These are phyloP conservation scores for Mionectes macconnelli DNA, from an alignment of 2,113 vertebrate species.

Conservation along the genomic window DNA sequence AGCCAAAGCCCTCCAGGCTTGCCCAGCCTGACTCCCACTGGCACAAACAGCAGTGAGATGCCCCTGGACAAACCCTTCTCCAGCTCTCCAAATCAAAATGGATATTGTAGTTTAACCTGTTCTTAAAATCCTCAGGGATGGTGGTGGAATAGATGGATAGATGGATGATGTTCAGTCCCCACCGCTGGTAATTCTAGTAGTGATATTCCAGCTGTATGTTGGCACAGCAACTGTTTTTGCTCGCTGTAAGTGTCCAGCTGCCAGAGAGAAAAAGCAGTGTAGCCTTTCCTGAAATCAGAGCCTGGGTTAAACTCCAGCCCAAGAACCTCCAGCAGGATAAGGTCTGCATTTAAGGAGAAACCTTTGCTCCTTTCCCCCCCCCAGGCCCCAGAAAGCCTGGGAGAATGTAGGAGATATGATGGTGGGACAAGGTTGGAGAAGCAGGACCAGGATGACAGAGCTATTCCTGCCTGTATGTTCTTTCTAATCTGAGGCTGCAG, in stretches of 20 bases:
- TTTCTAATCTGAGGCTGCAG: background rate
- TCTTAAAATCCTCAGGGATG: background rate
- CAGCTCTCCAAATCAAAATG: background rate
- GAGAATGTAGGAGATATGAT: background rate
- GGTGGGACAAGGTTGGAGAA: background rate
- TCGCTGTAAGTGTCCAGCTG: background rate
- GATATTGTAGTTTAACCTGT: background rate
- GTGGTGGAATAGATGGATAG: background rate
- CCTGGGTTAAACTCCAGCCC: background rate
- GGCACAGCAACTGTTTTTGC: background rate
- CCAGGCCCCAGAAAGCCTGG: background rate
- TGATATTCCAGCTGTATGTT: background rate
- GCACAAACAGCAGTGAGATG: background rate
- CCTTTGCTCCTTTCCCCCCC: background rate
- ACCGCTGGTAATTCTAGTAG: background rate
- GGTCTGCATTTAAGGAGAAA: background rate
- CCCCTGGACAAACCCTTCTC: background rate
- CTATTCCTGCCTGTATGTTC: background rate
- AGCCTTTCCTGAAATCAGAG: background rate
- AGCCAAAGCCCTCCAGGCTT: background rate
- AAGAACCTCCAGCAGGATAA: background rate
- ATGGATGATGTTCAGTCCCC: background rate
- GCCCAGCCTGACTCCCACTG: background rate
- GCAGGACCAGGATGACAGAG: background rate
- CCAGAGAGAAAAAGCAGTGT: background rate